Evolutionary conservation across 2,888 invertebrate species (phyloP), one percentile per base, ranked within the genome.

Genomic region (Tricholauxania praeusta): DNA sequence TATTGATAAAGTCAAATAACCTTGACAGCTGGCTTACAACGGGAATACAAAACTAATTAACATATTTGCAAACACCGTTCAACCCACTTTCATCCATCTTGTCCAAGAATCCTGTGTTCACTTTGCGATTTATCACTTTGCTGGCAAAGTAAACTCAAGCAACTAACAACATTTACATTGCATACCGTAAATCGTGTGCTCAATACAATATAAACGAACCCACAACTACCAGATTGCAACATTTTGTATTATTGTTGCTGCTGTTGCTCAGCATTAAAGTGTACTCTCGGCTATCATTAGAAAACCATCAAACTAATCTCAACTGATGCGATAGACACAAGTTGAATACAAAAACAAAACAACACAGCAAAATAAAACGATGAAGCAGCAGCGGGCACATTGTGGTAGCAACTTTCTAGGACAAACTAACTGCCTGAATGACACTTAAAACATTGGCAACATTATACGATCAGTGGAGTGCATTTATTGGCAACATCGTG

Each of bases 221-320:
- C 22, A 70, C 70, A 73, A 69, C 59, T 53, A 60, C 52, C 22
- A 55, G 66, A 63, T 63, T 65, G 64, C 59, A 67, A 67, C 48
- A 67, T 67, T 57, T 67, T 55, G 55, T 19, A 15, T 48, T 17
- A 22, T n/a, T 67, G 17, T 17, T n/a, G 7, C 15, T 32, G 22
- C 22, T 22, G 60, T 32, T n/a, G 22, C 57, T n/a, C n/a, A 22
- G 28, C 39, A 39, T 39, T 10, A 39, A 39, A 39, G 39, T 39
- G 39, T 39, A 39, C 39, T 39, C 39, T 10, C 14, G 60, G 15
- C 28, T 15, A 60, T 60, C 22, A 60, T 60, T 32, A 32, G 60
- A 17, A 12, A 12, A 8, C n/a, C 60, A 32, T 60, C 15, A 22
- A 32, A 39, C 22, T 60, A 32, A 59, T 60, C 60, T 60, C 3